Conservation (phyloP, 2,113 vertebrate genomes). For the Lonchura striata region DNA sequence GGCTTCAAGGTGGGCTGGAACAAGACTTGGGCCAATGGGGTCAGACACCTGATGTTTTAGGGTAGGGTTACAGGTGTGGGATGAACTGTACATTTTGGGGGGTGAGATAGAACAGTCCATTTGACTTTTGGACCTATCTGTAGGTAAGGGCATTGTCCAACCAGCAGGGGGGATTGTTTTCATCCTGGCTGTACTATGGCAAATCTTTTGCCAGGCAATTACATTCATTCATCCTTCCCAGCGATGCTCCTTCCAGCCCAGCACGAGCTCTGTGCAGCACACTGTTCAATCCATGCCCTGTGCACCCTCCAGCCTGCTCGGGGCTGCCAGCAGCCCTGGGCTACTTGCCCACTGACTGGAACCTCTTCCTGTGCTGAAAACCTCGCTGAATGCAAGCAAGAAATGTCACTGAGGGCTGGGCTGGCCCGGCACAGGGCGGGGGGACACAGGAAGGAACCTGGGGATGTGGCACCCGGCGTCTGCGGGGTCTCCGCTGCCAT, state of each 20-base stretch:
- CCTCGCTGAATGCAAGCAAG: background rate
- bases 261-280: background rate
- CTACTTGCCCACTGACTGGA: background rate
- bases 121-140: too few relatives aligned
- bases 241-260: background rate
- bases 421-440: rapidly evolving
- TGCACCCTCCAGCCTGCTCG: background rate
- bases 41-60: too few relatives aligned
- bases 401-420: background rate
- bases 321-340: background rate
- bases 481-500: background rate
- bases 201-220: too few relatives aligned
- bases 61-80: too few relatives aligned
- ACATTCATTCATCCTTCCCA: too few relatives aligned
- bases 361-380: constrained; percentile 24
- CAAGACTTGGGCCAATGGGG: too few relatives aligned
- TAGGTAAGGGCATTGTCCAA: too few relatives aligned
- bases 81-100: too few relatives aligned
- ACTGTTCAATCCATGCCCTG: background rate
- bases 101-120: too few relatives aligned
- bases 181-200: too few relatives aligned
- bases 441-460: background rate
- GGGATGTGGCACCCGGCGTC: rapidly evolving
- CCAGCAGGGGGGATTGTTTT: too few relatives aligned
- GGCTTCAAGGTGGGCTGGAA: too few relatives aligned